These are phyloP conservation scores for Whitmania pigra DNA, from an alignment of 1,140 invertebrate genomes.

Conservation along the genomic window DNA sequence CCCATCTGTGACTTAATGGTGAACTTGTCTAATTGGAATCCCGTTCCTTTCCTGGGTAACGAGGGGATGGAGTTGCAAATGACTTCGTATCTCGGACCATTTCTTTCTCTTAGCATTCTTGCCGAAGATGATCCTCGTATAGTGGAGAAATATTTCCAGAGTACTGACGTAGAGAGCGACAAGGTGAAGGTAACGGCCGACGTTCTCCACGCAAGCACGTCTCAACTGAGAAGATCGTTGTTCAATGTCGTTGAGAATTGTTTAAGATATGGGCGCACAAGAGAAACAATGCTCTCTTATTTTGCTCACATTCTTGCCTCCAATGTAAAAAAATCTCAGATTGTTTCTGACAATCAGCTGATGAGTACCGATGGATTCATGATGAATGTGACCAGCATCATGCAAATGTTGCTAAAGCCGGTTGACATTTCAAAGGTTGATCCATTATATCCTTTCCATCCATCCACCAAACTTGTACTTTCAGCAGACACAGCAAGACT, in stretches of 20 bases:
- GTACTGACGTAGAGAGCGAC: no score
- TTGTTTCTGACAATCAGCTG: background rate
- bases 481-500: slow-evolving; percentile 63
- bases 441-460: background rate
- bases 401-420: background rate
- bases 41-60: background rate
- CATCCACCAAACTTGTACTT: background rate
- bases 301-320: no score
- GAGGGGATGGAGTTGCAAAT: slow-evolving; percentile 57
- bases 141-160: no score
- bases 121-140: slow-evolving; percentile 56
- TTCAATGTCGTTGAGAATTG: no score
- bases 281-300: no score
- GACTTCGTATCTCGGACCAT: slow-evolving; percentile 73
- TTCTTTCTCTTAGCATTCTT: slow-evolving; percentile 75
- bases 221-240: no score
- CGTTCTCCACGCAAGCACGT: no score
- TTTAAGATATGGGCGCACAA: no score
- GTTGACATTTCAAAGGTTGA: slow-evolving; percentile 12
- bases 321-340: no score
- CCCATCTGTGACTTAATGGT: slow-evolving; percentile 64
- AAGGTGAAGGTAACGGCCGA: no score
- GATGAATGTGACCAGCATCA: background rate
- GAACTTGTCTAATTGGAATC: background rate
- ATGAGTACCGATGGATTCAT: slow-evolving; percentile 2